A percentile compares a stretch with the other conserved stretches of the same genome.
Conservation (phyloP, 2,797 vertebrate genomes). For the Chromobotia macracanthus region DNA sequence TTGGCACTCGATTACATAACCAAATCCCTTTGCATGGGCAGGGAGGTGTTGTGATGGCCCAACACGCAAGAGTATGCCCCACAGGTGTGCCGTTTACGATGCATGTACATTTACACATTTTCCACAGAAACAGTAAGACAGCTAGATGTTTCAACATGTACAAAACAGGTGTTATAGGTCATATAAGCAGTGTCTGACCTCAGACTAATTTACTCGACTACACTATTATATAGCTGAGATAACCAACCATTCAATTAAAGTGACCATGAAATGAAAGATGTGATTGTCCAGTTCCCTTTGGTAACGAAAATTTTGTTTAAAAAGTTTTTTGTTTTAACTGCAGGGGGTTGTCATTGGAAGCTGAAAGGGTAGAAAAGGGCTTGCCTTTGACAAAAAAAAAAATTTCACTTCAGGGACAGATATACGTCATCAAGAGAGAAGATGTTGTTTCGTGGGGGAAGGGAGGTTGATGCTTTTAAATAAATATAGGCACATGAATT, state of each 20-base stretch:
- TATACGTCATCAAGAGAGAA: too few relatives aligned
- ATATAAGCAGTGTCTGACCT: background rate
- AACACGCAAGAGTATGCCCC: conserved; percentile 1
- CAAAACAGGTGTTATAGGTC: background rate
- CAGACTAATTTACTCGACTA: background rate
- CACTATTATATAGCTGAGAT: background rate
- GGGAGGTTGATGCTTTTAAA: too few relatives aligned
- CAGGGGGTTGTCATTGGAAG: too few relatives aligned
- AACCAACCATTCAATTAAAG: background rate
- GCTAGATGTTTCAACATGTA: background rate
- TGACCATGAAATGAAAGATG: too few relatives aligned
- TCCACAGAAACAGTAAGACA: background rate
- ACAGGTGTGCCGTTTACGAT: conserved; percentile 10
- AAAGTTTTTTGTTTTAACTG: too few relatives aligned
- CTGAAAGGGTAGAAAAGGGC: too few relatives aligned
- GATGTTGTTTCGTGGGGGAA: too few relatives aligned
- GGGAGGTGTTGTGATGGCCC: conserved; percentile 27
- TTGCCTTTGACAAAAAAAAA: too few relatives aligned
- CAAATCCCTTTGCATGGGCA: conserved; percentile 54
- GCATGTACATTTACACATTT: conserved; percentile 7
- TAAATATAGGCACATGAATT: too few relatives aligned
- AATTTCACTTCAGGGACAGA: too few relatives aligned
- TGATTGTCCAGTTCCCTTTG: too few relatives aligned
- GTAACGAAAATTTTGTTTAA: too few relatives aligned
- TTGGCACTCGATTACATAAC: conserved; percentile 39